phyloP scores from a whole-genome alignment of 2,113 vertebrate genomes.

The Fukomys damarensis region DNA sequence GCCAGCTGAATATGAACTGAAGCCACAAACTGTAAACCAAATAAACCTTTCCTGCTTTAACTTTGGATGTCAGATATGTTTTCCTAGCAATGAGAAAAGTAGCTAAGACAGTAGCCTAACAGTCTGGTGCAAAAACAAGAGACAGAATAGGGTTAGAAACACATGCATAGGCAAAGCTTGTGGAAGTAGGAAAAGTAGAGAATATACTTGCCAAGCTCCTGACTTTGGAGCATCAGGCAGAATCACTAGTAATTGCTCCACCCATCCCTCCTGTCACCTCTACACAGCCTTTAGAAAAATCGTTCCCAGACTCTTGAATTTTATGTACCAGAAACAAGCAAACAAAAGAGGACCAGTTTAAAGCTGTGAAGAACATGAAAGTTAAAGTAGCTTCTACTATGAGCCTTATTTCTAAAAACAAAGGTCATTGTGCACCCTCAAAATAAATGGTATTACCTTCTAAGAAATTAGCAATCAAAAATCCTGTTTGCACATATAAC shows the following conservation, averaged over 20 bases:
- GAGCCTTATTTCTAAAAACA: background rate
- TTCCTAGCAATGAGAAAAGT: background rate
- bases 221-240: too few species aligned
- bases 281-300: background rate
- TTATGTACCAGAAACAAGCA: background rate
- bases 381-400: background rate
- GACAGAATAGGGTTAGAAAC: background rate
- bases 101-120: background rate
- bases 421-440: background rate
- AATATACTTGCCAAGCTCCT: too few species aligned
- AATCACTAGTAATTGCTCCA: too few species aligned
- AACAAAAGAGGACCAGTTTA: background rate
- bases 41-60: background rate
- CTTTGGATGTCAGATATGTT: background rate
- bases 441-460: background rate
- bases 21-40: background rate
- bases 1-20: background rate
- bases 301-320: background rate
- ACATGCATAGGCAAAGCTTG: background rate
- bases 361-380: background rate
- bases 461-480: accelerated
- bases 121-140: background rate
- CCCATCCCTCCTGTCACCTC: background rate
- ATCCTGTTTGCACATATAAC: accelerated
- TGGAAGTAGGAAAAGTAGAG: background rate